Conservation (phyloP, 2,888 invertebrate genomes). For the Drosophila mercatorum region DNA sequence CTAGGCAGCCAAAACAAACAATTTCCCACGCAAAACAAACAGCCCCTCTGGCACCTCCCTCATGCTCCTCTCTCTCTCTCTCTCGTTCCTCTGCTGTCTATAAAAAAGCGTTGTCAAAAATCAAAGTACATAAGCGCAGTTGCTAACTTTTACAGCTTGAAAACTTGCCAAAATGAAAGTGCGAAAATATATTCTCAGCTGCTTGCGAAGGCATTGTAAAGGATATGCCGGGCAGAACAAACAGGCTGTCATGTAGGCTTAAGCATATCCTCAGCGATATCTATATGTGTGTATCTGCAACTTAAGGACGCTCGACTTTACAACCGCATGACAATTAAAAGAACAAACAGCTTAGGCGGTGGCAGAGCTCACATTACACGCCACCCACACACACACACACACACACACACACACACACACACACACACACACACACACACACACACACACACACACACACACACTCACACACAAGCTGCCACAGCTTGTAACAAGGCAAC, state of each 20-base stretch:
- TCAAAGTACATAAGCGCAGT: slow-evolving; percentile 63
- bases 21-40: slow-evolving; percentile 12
- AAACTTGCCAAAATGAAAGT: slow-evolving; percentile 44
- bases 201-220: slow-evolving; percentile 41
- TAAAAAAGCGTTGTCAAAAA: slow-evolving; percentile 57
- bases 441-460: background rate
- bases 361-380: too few species aligned
- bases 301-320: slow-evolving; percentile 24
- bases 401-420: slow-evolving; percentile 11
- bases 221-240: slow-evolving; percentile 47
- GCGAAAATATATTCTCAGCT: slow-evolving; percentile 7
- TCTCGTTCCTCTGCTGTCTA: background rate
- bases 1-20: slow-evolving; percentile 40
- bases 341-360: slow-evolving; percentile 46
- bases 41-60: too few species aligned
- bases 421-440: background rate
- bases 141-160: slow-evolving; percentile 34
- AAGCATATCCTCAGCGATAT: slow-evolving; percentile 9
- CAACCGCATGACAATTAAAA: slow-evolving; percentile 60
- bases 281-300: slow-evolving; percentile 17
- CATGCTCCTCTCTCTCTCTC: background rate
- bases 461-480: slow-evolving; percentile 8
- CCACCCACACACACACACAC: background rate
- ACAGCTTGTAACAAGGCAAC: slow-evolving; percentile 28
- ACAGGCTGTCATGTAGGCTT: slow-evolving; percentile 19